Evolutionary conservation across 2,797 vertebrate genomes (phyloP).

Genomic region (Xenentodon cancila): DNA sequence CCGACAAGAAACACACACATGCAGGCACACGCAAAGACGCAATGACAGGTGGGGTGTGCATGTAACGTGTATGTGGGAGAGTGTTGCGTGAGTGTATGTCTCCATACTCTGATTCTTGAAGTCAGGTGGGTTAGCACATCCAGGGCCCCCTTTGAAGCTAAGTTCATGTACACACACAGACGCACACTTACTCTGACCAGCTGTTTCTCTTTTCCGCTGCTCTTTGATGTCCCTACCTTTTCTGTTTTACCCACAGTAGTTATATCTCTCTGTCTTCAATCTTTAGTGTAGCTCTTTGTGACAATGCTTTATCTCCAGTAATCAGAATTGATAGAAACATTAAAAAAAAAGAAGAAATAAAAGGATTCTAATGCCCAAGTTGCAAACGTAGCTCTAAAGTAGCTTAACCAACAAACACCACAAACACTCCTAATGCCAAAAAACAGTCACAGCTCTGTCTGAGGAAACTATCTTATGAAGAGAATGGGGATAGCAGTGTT

Average conservation of each 20-base stretch:
- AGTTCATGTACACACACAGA: slow-evolving; percentile 49
- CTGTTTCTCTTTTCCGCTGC: slow-evolving; percentile 66
- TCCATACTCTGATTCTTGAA: slow-evolving; percentile 52
- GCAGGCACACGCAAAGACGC: slow-evolving; percentile 40
- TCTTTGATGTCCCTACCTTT: slow-evolving; percentile 73
- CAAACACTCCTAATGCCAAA: no score
- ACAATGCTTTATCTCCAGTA: slow-evolving; percentile 1
- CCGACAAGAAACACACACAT: slow-evolving; percentile 37
- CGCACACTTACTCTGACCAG: slow-evolving; percentile 62
- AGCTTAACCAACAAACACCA: no score
- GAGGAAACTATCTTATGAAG: no score
- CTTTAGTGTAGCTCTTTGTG: background rate
- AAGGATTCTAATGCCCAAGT: no score
- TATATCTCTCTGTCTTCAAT: slow-evolving; percentile 21
- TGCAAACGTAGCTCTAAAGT: no score
- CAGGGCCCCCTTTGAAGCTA: slow-evolving; percentile 71
- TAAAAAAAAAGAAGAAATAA: background rate
- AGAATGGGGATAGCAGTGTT: no score
- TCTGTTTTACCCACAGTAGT: slow-evolving; percentile 39
- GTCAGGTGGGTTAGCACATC: slow-evolving; percentile 66
- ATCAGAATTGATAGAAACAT: background rate
- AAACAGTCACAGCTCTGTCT: no score
- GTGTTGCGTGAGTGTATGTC: slow-evolving; percentile 19
- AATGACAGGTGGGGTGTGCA: slow-evolving; percentile 56
- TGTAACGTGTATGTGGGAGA: slow-evolving; percentile 13